These are phyloP conservation scores for Heliconius eleuchia DNA, from an alignment of 1,140 invertebrate genomes.

Conservation along the genomic window DNA sequence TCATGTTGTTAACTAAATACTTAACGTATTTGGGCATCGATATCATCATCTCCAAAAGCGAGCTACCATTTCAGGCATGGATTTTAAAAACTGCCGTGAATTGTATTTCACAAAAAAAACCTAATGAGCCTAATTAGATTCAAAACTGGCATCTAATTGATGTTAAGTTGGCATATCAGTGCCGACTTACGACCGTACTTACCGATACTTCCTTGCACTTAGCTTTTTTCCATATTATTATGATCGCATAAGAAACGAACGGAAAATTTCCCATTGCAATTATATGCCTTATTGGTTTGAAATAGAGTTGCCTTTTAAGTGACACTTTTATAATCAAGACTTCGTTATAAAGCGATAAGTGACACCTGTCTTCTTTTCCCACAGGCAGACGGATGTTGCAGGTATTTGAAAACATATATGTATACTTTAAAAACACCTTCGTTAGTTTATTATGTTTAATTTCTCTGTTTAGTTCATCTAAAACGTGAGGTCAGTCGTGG, in stretches of 20 bases:
- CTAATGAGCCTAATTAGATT: constrained; percentile 39
- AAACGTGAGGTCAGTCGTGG: neutral
- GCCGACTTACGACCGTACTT: constrained; percentile 61
- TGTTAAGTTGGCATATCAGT: constrained; percentile 55
- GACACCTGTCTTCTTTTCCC: constrained; percentile 76
- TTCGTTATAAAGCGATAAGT: constrained; percentile 57
- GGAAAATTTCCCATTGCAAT: neutral
- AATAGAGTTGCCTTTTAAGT: constrained; percentile 19
- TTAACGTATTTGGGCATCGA: neutral
- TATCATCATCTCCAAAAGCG: neutral
- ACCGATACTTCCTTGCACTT: constrained; percentile 63
- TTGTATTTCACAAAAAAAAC: constrained; percentile 30
- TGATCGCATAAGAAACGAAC: constrained; percentile 44
- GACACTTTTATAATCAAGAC: constrained; percentile 44
- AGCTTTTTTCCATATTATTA: constrained; percentile 60
- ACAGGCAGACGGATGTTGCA: constrained; percentile 62
- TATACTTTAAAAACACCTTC: constrained; percentile 36
- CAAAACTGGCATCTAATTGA: constrained; percentile 44
- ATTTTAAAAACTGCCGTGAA: neutral
- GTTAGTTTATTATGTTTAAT: constrained; percentile 42
- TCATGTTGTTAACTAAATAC: neutral
- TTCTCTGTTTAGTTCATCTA: neutral
- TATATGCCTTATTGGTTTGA: neutral
- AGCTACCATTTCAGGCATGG: neutral
- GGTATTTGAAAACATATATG: constrained; percentile 63